Percentiles rank a stretch among this genome's conserved stretches.
Evolutionary conservation across 2,797 vertebrate genomes (phyloP).

Genomic region (Cossypha polioptera): DNA sequence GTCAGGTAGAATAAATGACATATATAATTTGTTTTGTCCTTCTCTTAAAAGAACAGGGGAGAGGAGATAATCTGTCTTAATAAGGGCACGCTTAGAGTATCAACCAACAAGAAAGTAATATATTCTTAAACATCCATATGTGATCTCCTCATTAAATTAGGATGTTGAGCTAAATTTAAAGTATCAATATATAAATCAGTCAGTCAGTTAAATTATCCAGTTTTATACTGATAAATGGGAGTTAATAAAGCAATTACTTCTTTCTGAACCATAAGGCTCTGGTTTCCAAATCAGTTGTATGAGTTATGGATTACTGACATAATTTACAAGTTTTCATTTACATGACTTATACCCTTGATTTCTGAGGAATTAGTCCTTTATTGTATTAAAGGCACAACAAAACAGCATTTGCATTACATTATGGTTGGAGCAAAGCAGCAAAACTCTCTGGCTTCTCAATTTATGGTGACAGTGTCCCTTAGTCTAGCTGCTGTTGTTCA

Average conservation of each 20-base stretch:
- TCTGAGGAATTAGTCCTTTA: slow-evolving; percentile 59
- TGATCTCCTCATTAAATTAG: slow-evolving; percentile 70
- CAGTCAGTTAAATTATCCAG: slow-evolving; percentile 72
- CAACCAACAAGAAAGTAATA: slow-evolving; percentile 61
- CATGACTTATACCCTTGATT: slow-evolving; percentile 72
- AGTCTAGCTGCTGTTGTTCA: not conserved
- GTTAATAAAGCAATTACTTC: slow-evolving; percentile 71
- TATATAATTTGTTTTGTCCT: slow-evolving; percentile 67
- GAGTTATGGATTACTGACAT: slow-evolving; percentile 70
- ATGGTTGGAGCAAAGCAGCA: not conserved
- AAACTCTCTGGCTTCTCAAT: slow-evolving; percentile 28
- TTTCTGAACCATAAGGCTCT: slow-evolving; percentile 75
- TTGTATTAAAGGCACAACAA: slow-evolving; percentile 38
- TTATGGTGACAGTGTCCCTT: not conserved
- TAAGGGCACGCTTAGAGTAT: slow-evolving; percentile 60
- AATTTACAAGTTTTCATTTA: slow-evolving; percentile 80
- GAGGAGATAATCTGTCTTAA: slow-evolving; percentile 70
- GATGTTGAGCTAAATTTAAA: slow-evolving; percentile 61
- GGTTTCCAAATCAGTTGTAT: slow-evolving; percentile 73
- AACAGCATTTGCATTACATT: not conserved
- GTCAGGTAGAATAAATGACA: slow-evolving; percentile 67
- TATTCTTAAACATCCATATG: slow-evolving; percentile 65
- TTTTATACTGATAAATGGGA: slow-evolving; percentile 71
- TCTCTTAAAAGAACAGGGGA: slow-evolving; percentile 53
- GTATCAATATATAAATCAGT: slow-evolving; percentile 73